Conservation (phyloP, 2,888 invertebrate genomes). For the Sthenelais limicola region DNA sequence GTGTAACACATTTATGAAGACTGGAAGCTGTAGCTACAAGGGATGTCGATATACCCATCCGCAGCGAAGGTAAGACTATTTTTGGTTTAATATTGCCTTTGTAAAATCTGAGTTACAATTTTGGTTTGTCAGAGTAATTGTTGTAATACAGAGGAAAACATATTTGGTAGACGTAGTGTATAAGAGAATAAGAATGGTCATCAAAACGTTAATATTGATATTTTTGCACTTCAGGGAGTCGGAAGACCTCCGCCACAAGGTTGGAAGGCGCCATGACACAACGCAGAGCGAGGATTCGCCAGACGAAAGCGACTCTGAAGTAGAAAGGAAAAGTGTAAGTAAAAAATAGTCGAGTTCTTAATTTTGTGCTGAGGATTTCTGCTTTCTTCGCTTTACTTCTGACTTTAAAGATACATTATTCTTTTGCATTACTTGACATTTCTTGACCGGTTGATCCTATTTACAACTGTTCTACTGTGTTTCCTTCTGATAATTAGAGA, state of each 20-base stretch:
- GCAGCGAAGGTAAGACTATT: slow-evolving; percentile 13
- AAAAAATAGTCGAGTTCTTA: too few relatives aligned
- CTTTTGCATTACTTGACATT: neutral
- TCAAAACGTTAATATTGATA: too few relatives aligned
- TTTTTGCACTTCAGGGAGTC: too few relatives aligned
- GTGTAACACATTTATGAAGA: slow-evolving; percentile 35
- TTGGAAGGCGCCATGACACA: slow-evolving; percentile 7
- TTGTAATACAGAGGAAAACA: too few relatives aligned
- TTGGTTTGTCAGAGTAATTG: too few relatives aligned
- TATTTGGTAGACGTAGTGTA: too few relatives aligned
- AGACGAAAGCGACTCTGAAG: slow-evolving; percentile 28
- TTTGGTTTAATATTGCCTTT: neutral
- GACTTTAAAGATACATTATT: neutral
- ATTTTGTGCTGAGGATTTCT: neutral
- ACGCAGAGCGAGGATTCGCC: slow-evolving; percentile 24
- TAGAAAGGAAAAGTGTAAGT: slow-evolving; percentile 34
- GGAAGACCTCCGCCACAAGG: slow-evolving; percentile 33
- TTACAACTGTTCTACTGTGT: neutral
- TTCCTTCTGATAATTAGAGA: neutral
- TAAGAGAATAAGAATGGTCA: too few relatives aligned
- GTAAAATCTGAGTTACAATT: too few relatives aligned
- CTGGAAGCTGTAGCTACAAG: slow-evolving; percentile 33
- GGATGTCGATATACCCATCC: slow-evolving; percentile 27
- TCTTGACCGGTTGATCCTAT: neutral
- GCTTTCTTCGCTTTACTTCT: too few relatives aligned